Conservation (phyloP, 2,797 vertebrate species). For the Semaprochilodus insignis region DNA sequence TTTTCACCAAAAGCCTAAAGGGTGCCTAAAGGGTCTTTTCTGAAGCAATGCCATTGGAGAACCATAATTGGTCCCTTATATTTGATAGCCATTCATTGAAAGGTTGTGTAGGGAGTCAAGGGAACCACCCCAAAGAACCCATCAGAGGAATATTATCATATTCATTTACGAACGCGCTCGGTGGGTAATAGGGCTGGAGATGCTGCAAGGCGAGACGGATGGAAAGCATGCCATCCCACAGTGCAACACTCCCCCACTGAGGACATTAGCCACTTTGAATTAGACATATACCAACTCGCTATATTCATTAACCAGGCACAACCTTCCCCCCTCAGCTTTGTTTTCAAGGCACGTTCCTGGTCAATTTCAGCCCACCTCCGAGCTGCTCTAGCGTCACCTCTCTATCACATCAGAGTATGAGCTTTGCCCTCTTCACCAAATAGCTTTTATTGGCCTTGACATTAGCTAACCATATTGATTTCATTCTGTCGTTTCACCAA, state of each 20-base stretch:
- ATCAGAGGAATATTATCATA: neutral
- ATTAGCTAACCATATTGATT: constrained; percentile 14
- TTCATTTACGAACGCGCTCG: neutral
- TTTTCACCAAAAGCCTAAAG: neutral
- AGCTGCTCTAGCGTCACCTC: constrained; percentile 17
- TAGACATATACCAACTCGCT: constrained; percentile 21
- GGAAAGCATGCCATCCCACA: constrained; percentile 21
- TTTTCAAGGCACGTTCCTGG: constrained; percentile 33
- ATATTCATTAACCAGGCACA: constrained; percentile 24
- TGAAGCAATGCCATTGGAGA: too few relatives aligned
- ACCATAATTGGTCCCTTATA: too few relatives aligned
- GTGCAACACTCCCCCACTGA: constrained; percentile 10
- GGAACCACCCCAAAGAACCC: too few relatives aligned
- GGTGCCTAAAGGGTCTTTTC: too few relatives aligned
- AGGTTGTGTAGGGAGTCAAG: too few relatives aligned
- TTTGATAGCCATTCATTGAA: too few relatives aligned
- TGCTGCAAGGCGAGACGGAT: constrained; percentile 6
- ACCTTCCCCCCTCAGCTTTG: neutral
- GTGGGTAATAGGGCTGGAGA: constrained; percentile 27
- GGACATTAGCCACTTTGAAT: constrained; percentile 5
- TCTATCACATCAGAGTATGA: constrained; percentile 24
- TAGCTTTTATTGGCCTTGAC: constrained; percentile 27
- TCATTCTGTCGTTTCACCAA: constrained; percentile 20
- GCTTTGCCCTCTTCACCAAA: constrained; percentile 27
- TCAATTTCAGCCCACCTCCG: constrained; percentile 28